Base-by-base conservation (phyloP, 2,113 vertebrate species). In the Rallus limicola region DNA sequence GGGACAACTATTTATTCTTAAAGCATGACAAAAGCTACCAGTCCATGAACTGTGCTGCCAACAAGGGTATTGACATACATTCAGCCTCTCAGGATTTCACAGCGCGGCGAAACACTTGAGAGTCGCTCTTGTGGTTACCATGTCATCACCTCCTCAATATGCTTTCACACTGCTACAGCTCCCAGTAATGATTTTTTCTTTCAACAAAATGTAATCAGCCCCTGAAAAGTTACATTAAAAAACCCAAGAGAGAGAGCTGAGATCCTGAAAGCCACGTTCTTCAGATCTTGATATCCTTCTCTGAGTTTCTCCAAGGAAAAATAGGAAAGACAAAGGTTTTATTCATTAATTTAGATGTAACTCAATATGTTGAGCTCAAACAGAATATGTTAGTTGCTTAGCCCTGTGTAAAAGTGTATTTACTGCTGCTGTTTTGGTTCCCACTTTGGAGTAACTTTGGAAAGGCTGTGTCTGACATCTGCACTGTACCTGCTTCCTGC, bases 31-130 rank as follows among this genome's bases (percentile, higher is more conserved):
- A 82, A 77, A 34, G 16, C 6, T 19, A 52, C 10, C 18, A 53
- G 4, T 23, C 38, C 1, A 8, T 44, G 29, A 76, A n/a, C 40
- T 0, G 2, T 31, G 9, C 40, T 67, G 36, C 36, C 34, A 17
- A 10, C 0, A 1, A 55, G 16, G 9, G 6, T 23, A 46, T 11
- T 1, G 8, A 55, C 23, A 74, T 0, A 1, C 16, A 38, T 25
- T 72, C 10, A 21, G 13, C 17, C 52, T 26, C 31, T 60, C 40
- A 59, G 56, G 17, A n/a, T 31, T 68, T 34, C 38, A 53, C 13
- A 53, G 31, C 13, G 19, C 42, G 28, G 31, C 0, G 2, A 88
- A 29, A 9, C 4, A 2, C 83, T 86, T 70, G n/a, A 86, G 36
- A 90, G 29, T 55, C 28, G 16, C 23, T 94, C 53, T 75, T 67